Evolutionary conservation across 1,140 invertebrate genomes (phyloP), one percentile per base, ranked within the genome.

Genomic region (Brachionus paranguensis): DNA sequence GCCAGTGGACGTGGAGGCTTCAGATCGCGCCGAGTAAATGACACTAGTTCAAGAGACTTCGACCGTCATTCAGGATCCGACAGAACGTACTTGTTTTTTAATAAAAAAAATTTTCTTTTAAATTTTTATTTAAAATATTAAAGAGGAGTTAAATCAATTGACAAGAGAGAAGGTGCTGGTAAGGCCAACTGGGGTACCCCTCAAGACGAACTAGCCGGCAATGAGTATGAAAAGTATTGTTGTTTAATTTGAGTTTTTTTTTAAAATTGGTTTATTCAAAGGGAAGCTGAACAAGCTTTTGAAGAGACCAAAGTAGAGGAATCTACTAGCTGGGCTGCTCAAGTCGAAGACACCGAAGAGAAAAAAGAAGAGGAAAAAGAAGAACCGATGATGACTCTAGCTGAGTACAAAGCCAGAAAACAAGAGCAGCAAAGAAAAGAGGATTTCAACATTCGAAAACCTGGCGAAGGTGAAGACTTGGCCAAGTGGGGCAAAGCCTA

Each of bases 141-240:
- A 41, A 72, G 68, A 7, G 78, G 78, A 14, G 78, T 81, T 43
- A 81, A 81, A 47, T 37, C 78, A 4, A 33, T 81, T 27, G 78
- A 81, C 24, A 81, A 81, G 33, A 81, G 43, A 81, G 78, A 81
- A 20, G 78, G 78, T 43, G 78, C 78, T 24, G 78, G 78, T 10
- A 81, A 81, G 64, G 78, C 50, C 53, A 81, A 81, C 53, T 81
- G 78, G 78, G 78, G 78, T 64, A 81, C 78, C 45, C 53, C 78
- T n/a, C 33, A 81, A 68, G 78, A 81, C 41, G 78, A 81, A 27
- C 27, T 81, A 29, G 78, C 43, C n/a, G 78, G 68, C 11, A 43
- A 41, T 43, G 68, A 72, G 68, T 72, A 72, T 43, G 29, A 43
- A 43, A 41, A 41, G 17, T 43, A 72, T 41, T 43, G 33, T 10